These are phyloP conservation scores for Drosophila stalkeri DNA, from an alignment of 2,888 invertebrate genomes.

Conservation along the genomic window DNA sequence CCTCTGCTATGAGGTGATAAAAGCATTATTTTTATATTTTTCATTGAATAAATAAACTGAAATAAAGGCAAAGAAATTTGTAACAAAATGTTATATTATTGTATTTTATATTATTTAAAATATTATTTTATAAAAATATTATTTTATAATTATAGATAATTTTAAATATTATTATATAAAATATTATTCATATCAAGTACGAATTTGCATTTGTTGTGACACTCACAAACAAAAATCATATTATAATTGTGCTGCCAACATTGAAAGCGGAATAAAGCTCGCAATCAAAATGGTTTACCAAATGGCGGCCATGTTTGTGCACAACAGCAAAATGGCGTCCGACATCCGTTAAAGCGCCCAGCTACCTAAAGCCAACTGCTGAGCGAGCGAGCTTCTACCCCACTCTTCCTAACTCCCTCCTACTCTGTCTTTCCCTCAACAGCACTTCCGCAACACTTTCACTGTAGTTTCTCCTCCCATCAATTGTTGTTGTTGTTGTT, in stretches of 20 bases:
- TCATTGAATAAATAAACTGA: background rate
- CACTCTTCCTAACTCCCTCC: background rate
- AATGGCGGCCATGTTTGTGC: conserved; percentile 71
- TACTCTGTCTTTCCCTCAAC: background rate
- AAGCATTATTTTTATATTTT: background rate
- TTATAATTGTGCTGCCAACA: conserved; percentile 8
- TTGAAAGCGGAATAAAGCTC: conserved; percentile 3
- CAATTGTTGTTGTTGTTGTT: conserved; percentile 14
- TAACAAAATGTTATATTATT: too few species aligned
- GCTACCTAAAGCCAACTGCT: conserved; percentile 14
- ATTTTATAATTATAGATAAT: too few species aligned
- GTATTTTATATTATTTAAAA: background rate
- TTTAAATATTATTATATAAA: too few species aligned
- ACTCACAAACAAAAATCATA: background rate
- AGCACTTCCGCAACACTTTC: conserved; percentile 60
- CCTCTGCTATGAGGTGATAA: background rate
- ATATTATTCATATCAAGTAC: background rate
- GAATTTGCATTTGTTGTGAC: background rate
- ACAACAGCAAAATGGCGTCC: conserved; percentile 77
- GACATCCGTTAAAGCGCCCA: conserved; percentile 63
- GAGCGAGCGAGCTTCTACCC: background rate
- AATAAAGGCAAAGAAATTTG: too few species aligned
- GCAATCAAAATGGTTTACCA: conserved; percentile 13
- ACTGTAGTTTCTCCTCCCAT: conserved; percentile 35
- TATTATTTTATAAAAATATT: too few species aligned